Conservation (phyloP, 2,888 invertebrate species). For the Macrophya alboannulata region DNA sequence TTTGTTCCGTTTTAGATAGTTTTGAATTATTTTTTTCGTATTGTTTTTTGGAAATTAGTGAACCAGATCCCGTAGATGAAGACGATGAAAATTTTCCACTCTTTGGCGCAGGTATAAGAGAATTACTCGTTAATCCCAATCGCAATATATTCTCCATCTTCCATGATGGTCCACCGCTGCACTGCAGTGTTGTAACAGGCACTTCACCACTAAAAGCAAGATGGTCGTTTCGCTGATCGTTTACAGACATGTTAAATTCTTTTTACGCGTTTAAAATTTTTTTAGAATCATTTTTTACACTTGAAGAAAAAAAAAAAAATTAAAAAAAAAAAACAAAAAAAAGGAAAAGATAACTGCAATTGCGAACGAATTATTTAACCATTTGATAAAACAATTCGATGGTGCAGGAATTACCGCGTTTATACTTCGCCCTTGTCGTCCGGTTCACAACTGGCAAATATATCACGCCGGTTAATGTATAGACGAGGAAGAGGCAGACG, state of each 20-base stretch:
- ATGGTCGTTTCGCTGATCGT: conserved; percentile 40
- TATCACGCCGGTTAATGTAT: neutral
- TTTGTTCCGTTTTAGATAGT: conserved; percentile 75
- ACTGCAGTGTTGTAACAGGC: conserved; percentile 33
- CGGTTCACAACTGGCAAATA: conserved; percentile 6
- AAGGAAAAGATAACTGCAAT: neutral
- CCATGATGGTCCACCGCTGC: conserved; percentile 27
- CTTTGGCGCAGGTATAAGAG: conserved; percentile 34
- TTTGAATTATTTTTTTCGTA: conserved; percentile 64
- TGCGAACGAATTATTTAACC: neutral
- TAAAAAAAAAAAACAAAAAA: neutral
- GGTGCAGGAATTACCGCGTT: neutral
- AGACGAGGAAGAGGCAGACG: conserved; percentile 54
- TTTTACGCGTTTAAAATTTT: neutral
- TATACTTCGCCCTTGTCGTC: conserved; percentile 7
- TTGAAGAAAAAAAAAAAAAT: neutral
- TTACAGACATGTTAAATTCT: conserved; percentile 21
- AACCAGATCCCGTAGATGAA: neutral
- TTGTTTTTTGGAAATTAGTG: neutral
- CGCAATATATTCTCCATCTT: conserved; percentile 45
- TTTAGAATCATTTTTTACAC: conserved; percentile 26
- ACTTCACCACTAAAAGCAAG: conserved; percentile 35
- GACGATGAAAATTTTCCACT: conserved; percentile 30
- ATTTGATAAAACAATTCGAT: neutral
- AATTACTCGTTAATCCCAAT: conserved; percentile 30